Evolutionary conservation across 2,113 vertebrate genomes (phyloP).

Genomic region (Phainopepla nitens): DNA sequence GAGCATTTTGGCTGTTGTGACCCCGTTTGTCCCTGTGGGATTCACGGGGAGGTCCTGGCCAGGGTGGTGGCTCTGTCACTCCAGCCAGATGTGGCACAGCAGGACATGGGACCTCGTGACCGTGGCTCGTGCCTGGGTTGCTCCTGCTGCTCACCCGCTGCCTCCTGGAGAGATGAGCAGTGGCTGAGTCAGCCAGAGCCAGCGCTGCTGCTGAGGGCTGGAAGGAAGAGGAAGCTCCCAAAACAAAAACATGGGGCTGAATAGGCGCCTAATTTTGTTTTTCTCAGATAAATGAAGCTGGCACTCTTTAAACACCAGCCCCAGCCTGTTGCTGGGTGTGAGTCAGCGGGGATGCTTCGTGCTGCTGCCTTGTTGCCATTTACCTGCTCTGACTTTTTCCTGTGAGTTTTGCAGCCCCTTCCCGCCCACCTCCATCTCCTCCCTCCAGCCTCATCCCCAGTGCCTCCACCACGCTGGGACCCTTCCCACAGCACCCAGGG

Average conservation of each 20-base stretch:
- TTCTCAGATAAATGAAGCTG: background rate
- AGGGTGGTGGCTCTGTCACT: background rate
- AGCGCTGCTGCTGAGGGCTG: background rate
- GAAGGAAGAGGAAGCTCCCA: background rate
- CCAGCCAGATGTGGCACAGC: background rate
- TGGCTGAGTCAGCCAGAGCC: background rate
- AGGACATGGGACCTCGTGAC: rapidly evolving
- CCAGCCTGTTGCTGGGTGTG: background rate
- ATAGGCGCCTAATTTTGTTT: background rate
- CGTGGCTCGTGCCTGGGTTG: background rate
- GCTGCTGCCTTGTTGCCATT: background rate
- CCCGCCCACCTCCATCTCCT: background rate
- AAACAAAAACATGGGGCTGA: background rate
- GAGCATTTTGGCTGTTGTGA: rapidly evolving
- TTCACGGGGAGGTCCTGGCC: background rate
- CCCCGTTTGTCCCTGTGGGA: rapidly evolving
- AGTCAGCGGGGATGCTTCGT: background rate
- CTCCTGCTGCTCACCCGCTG: rapidly evolving
- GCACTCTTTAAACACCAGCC: background rate
- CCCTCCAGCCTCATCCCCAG: rapidly evolving
- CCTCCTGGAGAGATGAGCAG: background rate
- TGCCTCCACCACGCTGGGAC: rapidly evolving
- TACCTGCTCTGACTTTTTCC: background rate
- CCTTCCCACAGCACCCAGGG: background rate
- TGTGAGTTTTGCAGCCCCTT: background rate